Evolutionary conservation across 2,888 invertebrate genomes (phyloP), one percentile per base, ranked within the genome.

Genomic region (Coleophora flavipennella): DNA sequence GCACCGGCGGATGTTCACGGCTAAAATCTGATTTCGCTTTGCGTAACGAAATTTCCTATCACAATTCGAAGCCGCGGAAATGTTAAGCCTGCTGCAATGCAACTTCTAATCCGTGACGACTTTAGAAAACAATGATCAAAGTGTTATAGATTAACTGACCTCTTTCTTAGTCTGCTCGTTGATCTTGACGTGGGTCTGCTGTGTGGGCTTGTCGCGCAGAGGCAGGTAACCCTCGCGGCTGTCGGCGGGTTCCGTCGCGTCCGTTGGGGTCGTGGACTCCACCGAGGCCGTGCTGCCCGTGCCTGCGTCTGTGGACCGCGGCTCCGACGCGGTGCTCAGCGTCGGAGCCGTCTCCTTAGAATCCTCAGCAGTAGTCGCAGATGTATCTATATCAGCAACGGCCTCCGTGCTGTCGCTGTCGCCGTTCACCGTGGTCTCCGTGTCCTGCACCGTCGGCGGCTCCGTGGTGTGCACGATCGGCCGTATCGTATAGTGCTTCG

Each of bases 111-210:
- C 67, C 75, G 75, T 74, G 71, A 75, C 74, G 67, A 67, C 67
- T 65, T 69, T 62, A 65, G 62, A 55, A 61, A 66, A 68, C 67
- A 61, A 62, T 59, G 51, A 58, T 56, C 54, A 51, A 57, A 56
- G 64, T 57, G 58, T 63, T 59, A 63, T 67, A 68, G 73, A 40
- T 67, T 69, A 65, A 78, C 85, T 83, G 69, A 86, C 85, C 85
- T 86, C 85, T 78, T 85, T 85, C 59, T 85, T 85, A 44, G 83
- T 84, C 59, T 85, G 81, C 52, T 84, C 85, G 68, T 79, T 85
- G 68, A 84, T 84, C 65, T 84, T 84, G 55, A 84, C 85, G 62
- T 81, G 74, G 40, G 74, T 83, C 57, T 79, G 78, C 48, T 71
- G 77, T 3, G 20, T 20, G 36, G 81, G 80, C 49, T 83, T 84